phyloP scores from a whole-genome alignment of 2,888 invertebrate genomes.

The Phytoseiulus persimilis region DNA sequence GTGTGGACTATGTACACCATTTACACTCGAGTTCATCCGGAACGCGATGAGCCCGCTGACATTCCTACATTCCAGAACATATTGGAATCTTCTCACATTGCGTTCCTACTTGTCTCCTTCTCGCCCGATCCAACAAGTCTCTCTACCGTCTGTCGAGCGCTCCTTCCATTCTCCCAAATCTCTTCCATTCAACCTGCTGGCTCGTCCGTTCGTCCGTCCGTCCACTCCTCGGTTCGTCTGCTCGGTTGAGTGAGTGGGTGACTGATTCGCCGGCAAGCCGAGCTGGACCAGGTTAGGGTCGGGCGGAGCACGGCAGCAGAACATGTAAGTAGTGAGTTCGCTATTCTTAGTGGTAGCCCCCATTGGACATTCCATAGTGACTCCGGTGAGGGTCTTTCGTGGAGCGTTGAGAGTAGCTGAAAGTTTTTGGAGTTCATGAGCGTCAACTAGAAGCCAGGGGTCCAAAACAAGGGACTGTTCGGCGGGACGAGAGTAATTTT shows the following conservation, averaged over 20 bases:
- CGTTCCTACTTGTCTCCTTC: neutral
- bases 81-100: neutral
- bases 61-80: neutral
- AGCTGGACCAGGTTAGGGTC: neutral
- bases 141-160: neutral
- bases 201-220: neutral
- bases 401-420: slow-evolving; percentile 32
- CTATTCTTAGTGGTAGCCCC: slow-evolving; percentile 20
- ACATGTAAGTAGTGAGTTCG: neutral
- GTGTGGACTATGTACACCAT: neutral
- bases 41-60: neutral
- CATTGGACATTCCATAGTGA: slow-evolving; percentile 35
- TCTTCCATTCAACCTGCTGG: neutral
- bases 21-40: neutral
- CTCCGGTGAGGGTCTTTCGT: slow-evolving; percentile 21
- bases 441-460: neutral
- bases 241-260: neutral
- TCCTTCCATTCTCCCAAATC: neutral
- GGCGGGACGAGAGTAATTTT: too few relatives aligned
- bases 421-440: neutral
- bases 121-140: neutral
- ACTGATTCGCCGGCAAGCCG: neutral
- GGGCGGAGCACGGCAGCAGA: neutral
- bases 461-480: neutral
- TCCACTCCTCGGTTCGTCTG: too few relatives aligned